These are phyloP conservation scores for Temnothorax ravouxi DNA, from an alignment of 2,888 invertebrate genomes.

Conservation along the genomic window DNA sequence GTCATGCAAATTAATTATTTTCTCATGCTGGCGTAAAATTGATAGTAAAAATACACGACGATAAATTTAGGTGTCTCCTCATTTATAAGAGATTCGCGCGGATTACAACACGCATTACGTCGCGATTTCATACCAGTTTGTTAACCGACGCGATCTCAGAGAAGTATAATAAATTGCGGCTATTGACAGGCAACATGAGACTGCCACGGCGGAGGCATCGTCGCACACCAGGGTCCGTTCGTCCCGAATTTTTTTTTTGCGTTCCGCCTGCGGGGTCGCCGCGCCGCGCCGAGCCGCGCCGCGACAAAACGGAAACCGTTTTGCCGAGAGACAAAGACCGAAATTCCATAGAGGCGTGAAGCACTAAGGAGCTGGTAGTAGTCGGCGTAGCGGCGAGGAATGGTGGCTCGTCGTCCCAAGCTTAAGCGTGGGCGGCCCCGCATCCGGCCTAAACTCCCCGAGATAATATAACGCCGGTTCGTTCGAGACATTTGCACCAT, in stretches of 20 bases:
- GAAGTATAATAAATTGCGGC: conserved; percentile 51
- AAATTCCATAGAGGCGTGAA: conserved; percentile 71
- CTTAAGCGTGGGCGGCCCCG: conserved; percentile 85
- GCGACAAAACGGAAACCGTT: conserved; percentile 33
- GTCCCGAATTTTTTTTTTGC: conserved; percentile 20
- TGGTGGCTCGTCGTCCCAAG: conserved; percentile 66
- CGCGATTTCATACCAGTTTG: conserved; percentile 40
- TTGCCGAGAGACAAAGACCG: conserved; percentile 67
- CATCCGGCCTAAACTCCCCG: conserved; percentile 85
- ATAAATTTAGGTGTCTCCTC: neutral
- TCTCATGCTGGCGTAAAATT: neutral
- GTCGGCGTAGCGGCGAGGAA: conserved; percentile 57
- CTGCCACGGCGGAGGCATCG: conserved; percentile 42
- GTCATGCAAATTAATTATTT: neutral
- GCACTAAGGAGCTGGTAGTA: conserved; percentile 58
- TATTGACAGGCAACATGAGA: conserved; percentile 58
- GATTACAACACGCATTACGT: conserved; percentile 22
- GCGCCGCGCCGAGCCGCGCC: conserved; percentile 36
- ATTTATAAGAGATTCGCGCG: neutral
- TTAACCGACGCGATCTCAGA: conserved; percentile 38
- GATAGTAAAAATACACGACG: neutral
- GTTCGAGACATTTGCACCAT: conserved; percentile 86
- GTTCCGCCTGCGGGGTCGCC: conserved; percentile 28
- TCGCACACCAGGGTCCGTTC: conserved; percentile 36
- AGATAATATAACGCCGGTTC: conserved; percentile 85